Base-by-base conservation (phyloP, 2,888 invertebrate species). In the Drosophila putrida region DNA sequence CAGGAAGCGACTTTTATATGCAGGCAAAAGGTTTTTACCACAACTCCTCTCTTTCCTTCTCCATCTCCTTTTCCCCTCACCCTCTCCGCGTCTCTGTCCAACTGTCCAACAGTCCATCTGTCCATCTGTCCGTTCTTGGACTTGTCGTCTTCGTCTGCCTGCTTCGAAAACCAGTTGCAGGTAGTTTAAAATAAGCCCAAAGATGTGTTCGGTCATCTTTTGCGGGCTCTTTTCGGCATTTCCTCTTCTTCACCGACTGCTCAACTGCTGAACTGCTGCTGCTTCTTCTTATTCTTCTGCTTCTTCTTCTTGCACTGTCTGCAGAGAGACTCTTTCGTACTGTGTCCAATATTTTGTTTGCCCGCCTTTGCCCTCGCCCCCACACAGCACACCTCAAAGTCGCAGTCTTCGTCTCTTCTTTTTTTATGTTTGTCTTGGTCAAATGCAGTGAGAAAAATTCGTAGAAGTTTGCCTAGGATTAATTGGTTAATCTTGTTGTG, bases 91-190 rank as follows among this genome's bases (percentile, higher is more conserved):
- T 51, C 39, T 25, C 13, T 11, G 63, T 31, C 8, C 36, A 20
- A 20, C 25, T 33, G 33, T 38, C 36, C 20, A 11, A 31, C 41
- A 13, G 59, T 33, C 33, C 33, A 31, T 13, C 55, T 33, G 62
- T 71, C 78, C 33, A 31, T 13, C 55, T 33, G 62, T 71, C 78
- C 71, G 72, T 75, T 75, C 75, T 75, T 64, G 75, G 75, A 75
- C 78, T 71, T 79, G 73, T 76, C 80, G 76, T 75, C 80, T 77
- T 61, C 68, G 75, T 75, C 54, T 61, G 80, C 74, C 71, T 73
- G 78, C 76, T 68, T 75, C 68, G 65, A 82, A 88, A 90, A 90
- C 90, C 90, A 90, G 90, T 90, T 91, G 86, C 91, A 90, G 91
- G 90, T 90, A 90, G 90, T 86, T 87, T 87, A 82, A 86, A 85